Evolutionary conservation across 1,140 invertebrate genomes (phyloP).

Genomic region (Druon quercuslanigerum): DNA sequence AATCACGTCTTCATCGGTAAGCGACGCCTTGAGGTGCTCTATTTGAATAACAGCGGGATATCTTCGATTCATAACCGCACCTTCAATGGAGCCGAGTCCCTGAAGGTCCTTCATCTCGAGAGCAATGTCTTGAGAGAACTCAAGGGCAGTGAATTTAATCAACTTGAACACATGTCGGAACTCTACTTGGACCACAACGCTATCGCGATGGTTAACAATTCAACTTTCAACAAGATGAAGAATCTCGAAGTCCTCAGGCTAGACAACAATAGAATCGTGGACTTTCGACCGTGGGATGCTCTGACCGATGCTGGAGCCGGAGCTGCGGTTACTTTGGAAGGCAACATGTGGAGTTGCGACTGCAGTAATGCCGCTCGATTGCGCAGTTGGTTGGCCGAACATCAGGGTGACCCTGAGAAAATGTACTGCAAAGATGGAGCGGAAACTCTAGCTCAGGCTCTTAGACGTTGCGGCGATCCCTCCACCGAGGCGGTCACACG

Average conservation of each 20-base stretch:
- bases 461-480: constrained; percentile 80
- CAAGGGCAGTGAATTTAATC: constrained; percentile 89
- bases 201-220: constrained; percentile 88
- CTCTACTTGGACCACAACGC: constrained; percentile 92
- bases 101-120: constrained; percentile 89
- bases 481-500: constrained; percentile 66
- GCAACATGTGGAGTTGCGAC: constrained; percentile 94
- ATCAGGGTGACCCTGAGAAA: constrained; percentile 81
- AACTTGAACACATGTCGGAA: constrained; percentile 86
- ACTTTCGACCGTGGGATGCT: constrained; percentile 86
- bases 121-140: constrained; percentile 88
- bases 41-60: constrained; percentile 92
- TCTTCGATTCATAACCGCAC: constrained; percentile 90
- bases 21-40: constrained; percentile 90
- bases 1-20: constrained; percentile 94
- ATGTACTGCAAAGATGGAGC: constrained; percentile 81
- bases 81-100: constrained; percentile 88
- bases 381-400: constrained; percentile 84
- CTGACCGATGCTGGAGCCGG: constrained; percentile 82
- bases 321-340: constrained; percentile 83
- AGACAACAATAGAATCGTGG: constrained; percentile 88
- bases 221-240: constrained; percentile 87
- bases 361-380: constrained; percentile 88
- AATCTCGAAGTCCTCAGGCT: constrained; percentile 89
- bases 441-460: constrained; percentile 77